Base-by-base conservation (phyloP, 2,888 invertebrate species). In the Cremastinae sp. region DNA sequence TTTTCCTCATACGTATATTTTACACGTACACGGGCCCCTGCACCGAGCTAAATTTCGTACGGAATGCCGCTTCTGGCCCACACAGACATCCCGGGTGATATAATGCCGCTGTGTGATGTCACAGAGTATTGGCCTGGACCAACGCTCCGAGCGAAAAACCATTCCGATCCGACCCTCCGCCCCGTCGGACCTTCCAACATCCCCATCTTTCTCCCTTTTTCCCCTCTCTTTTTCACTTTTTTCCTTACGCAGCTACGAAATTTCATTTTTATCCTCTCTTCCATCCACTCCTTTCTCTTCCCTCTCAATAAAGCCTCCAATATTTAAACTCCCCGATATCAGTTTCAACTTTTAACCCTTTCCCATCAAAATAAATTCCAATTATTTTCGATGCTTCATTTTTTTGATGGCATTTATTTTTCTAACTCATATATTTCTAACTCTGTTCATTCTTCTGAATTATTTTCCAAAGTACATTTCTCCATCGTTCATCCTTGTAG, bases 41-140 rank as follows among this genome's bases (percentile, higher is more conserved):
- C 28, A 28, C 28, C 28, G 28, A 28, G 28, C 28, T 28, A 28
- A 2, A 28, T 74, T 75, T 65, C 71, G 68, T 73, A 68, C 73
- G 66, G 70, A 75, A 74, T 66, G 49, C 61, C 70, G 49, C 61
- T 73, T 47, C 69, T 64, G 74, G 72, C 72, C 69, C 72, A 69
- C 73, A 74, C 78, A 77, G 71, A 28, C 34, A 22, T n/a, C 41
- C 22, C 51, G 14, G 4, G 14, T 49, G 64, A 45, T 28, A 69
- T 41, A 41, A 51, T 51, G 61, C 38, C 41, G 43, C 41, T 38
- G 22, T 61, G 59, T 53, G 43, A 49, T 51, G 18, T 70, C 43
- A 18, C 70, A 53, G 10, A 18, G 70, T 61, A 61, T 53, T 61
- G 34, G 69, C 43, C 41, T 41, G 69, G 41, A n/a, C 12, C 28